Percentiles rank a stretch among this genome's conserved stretches.
These are phyloP conservation scores for Artemia sinica DNA, from an alignment of 2,888 invertebrate species.

Conservation along the genomic window DNA sequence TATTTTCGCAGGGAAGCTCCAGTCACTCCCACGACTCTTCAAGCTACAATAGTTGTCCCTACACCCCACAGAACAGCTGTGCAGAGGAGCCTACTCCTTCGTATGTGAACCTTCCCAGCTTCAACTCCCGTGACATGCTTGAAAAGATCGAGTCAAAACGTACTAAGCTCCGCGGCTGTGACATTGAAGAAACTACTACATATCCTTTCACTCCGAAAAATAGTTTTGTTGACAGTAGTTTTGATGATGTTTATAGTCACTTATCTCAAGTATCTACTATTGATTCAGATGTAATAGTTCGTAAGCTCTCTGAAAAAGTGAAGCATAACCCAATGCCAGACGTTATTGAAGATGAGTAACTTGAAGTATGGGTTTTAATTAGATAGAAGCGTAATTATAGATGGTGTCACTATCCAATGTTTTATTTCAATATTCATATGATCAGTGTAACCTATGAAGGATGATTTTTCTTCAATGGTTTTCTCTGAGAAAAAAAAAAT, in stretches of 20 bases:
- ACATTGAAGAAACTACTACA: slow-evolving; percentile 26
- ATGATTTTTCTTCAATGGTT: too few species aligned
- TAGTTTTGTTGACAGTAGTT: slow-evolving; percentile 30
- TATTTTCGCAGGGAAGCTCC: not conserved
- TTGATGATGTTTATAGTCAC: slow-evolving; percentile 27
- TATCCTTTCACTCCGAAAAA: slow-evolving; percentile 33
- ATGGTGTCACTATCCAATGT: too few species aligned
- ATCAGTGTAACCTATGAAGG: too few species aligned
- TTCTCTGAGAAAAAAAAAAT: too few species aligned
- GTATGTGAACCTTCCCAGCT: slow-evolving; percentile 30
- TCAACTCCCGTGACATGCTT: slow-evolving; percentile 35
- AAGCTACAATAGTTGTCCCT: slow-evolving; percentile 16
- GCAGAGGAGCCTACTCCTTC: not conserved
- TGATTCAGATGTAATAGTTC: slow-evolving; percentile 24
- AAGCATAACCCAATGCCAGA: slow-evolving; percentile 2
- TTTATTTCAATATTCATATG: too few species aligned
- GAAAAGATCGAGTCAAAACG: slow-evolving; percentile 33
- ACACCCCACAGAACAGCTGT: slow-evolving; percentile 19
- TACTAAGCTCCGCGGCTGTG: slow-evolving; percentile 30
- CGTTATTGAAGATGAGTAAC: not conserved
- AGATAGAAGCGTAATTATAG: too few species aligned
- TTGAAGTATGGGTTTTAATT: not conserved
- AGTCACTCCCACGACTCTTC: slow-evolving; percentile 14
- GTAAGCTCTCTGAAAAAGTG: slow-evolving; percentile 23
- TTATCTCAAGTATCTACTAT: slow-evolving; percentile 20